Percentiles rank a stretch among this genome's conserved stretches.
These are phyloP conservation scores for Natrix natrix DNA, from an alignment of 2,797 vertebrate species.

Conservation along the genomic window DNA sequence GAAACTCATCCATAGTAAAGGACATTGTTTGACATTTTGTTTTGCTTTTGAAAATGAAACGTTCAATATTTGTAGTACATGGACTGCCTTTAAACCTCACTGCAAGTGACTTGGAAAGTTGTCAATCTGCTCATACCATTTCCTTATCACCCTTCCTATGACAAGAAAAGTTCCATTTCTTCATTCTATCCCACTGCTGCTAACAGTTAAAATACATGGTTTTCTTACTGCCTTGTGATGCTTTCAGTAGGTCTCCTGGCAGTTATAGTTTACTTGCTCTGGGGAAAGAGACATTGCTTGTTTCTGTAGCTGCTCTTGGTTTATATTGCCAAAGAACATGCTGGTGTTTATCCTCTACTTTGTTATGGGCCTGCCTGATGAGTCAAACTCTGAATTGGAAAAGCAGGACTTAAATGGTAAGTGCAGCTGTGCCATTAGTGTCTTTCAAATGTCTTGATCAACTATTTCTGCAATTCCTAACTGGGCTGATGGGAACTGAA, in stretches of 20 bases:
- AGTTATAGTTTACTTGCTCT: background rate
- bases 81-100: slow-evolving; percentile 40
- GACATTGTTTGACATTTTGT: background rate
- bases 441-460: background rate
- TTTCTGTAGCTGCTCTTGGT: slow-evolving; percentile 29
- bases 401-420: background rate
- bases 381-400: background rate
- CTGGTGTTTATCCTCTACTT: background rate
- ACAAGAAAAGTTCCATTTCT: slow-evolving; percentile 1
- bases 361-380: slow-evolving; percentile 3
- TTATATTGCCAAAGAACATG: background rate
- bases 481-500: background rate
- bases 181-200: slow-evolving; percentile 20
- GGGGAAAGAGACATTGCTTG: slow-evolving; percentile 8
- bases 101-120: slow-evolving; percentile 26
- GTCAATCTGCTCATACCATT: slow-evolving; percentile 41
- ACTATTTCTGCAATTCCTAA: background rate
- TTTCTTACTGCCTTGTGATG: slow-evolving; percentile 21
- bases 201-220: slow-evolving; percentile 33
- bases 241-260: slow-evolving; percentile 42
- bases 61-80: slow-evolving; percentile 13
- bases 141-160: slow-evolving; percentile 12
- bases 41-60: slow-evolving; percentile 10
- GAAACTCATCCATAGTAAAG: background rate
- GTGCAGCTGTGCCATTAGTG: background rate